These are phyloP conservation scores for Pilophorus perplexus DNA, from an alignment of 2,888 invertebrate species.

Conservation along the genomic window DNA sequence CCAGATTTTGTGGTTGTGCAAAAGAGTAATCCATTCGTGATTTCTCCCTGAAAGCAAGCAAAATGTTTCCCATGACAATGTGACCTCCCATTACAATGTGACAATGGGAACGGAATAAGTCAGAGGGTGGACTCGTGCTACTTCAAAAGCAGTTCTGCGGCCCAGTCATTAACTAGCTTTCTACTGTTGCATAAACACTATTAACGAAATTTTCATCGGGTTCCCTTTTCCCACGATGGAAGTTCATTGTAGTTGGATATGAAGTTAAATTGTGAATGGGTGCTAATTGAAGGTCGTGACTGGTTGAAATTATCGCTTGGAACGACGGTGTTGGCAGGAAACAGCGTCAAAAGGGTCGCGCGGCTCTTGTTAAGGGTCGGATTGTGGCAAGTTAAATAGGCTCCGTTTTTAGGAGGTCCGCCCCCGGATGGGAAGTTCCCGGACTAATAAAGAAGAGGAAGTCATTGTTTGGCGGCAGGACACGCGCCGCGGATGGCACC, in stretches of 20 bases:
- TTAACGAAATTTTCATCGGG: conserved; percentile 4
- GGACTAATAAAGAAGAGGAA: conserved; percentile 17
- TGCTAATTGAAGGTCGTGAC: conserved; percentile 10
- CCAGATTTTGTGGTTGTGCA: no score
- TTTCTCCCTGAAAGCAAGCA: no score
- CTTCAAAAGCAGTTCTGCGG: no score
- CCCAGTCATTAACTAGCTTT: no score
- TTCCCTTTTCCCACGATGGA: conserved; percentile 1
- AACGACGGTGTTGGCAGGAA: not conserved
- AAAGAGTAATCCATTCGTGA: no score
- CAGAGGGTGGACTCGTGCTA: no score
- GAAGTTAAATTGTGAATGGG: conserved; percentile 11
- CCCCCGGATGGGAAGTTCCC: no score
- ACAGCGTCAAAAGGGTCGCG: not conserved
- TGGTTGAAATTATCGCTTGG: conserved; percentile 10
- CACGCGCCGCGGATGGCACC: conserved; percentile 27
- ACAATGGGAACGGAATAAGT: no score
- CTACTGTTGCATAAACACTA: conserved; percentile 12
- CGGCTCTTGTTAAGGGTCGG: conserved; percentile 16
- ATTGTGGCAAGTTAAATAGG: conserved; percentile 23
- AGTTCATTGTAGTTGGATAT: conserved; percentile 11
- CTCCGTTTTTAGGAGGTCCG: no score
- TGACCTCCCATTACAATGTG: no score
- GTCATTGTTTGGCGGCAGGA: conserved; percentile 21
- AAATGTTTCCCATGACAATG: no score